Conservation (phyloP, 2,113 vertebrate species). For the Stomatorhinus ivindoensis region DNA sequence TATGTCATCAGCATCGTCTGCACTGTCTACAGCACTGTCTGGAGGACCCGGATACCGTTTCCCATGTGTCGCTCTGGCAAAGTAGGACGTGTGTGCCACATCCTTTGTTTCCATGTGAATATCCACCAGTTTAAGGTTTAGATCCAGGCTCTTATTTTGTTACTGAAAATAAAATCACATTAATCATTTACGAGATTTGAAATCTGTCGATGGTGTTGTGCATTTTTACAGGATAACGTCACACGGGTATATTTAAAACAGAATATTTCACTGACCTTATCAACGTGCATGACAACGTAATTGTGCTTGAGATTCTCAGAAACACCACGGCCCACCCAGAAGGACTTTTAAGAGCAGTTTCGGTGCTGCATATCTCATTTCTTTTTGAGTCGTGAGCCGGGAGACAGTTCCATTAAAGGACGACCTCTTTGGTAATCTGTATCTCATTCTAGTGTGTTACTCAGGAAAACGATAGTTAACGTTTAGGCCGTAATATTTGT, state of each 20-base stretch:
- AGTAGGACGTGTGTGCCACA: slow-evolving; percentile 50
- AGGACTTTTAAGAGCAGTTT: not conserved
- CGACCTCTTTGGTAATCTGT: slow-evolving; percentile 21
- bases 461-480: slow-evolving; percentile 17
- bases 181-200: slow-evolving; percentile 7
- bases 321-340: not conserved
- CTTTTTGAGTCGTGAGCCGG: slow-evolving; percentile 25
- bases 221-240: slow-evolving; percentile 1
- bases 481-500: no score
- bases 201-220: not conserved
- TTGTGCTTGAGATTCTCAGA: not conserved
- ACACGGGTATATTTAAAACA: not conserved
- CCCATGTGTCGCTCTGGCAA: slow-evolving; percentile 36
- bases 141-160: slow-evolving; percentile 28
- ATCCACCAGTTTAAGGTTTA: slow-evolving; percentile 31
- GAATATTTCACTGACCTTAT: not conserved
- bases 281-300: not conserved
- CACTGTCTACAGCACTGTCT: slow-evolving; percentile 33
- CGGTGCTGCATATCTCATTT: not conserved
- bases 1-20: slow-evolving; percentile 44
- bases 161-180: slow-evolving; percentile 49
- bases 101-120: slow-evolving; percentile 21
- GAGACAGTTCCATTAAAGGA: slow-evolving; percentile 25
- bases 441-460: not conserved
- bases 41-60: slow-evolving; percentile 44